Conservation (phyloP, 1,140 invertebrate genomes). For the Drosophila setifemur region DNA sequence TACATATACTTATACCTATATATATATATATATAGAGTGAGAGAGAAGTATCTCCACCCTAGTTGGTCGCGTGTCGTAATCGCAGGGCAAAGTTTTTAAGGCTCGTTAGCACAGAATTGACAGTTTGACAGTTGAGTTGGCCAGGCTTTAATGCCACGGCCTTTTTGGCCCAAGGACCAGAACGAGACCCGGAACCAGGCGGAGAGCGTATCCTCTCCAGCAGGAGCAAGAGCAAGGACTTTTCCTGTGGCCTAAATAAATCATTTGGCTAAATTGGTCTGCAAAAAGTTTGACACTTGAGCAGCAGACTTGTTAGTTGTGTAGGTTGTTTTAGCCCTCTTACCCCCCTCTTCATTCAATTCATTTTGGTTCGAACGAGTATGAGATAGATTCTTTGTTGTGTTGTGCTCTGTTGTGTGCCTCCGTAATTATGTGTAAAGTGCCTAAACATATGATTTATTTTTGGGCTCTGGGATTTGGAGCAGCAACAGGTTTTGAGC, state of each 20-base stretch:
- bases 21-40: background rate
- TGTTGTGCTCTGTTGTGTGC: no score
- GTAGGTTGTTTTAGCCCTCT: constrained; percentile 42
- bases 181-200: background rate
- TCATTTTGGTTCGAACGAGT: background rate
- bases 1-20: no score
- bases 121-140: constrained; percentile 81
- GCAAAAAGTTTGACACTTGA: constrained; percentile 79
- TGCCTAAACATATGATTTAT: constrained; percentile 76
- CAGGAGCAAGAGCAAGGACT: no score
- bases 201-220: no score
- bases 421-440: constrained; percentile 74
- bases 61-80: constrained; percentile 36
- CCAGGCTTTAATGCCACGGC: constrained; percentile 76
- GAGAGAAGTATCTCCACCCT: background rate
- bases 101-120: constrained; percentile 81
- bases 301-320: constrained; percentile 73
- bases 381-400: constrained; percentile 26
- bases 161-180: constrained; percentile 40
- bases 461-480: constrained; percentile 35
- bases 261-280: constrained; percentile 80
- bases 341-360: background rate
- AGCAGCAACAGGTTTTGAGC: constrained; percentile 52
- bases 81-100: constrained; percentile 72
- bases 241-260: constrained; percentile 70